A percentile compares a stretch with the other conserved stretches of the same genome.
These are phyloP conservation scores for Brachystomella parvula DNA, from an alignment of 1,140 invertebrate genomes.

Conservation along the genomic window DNA sequence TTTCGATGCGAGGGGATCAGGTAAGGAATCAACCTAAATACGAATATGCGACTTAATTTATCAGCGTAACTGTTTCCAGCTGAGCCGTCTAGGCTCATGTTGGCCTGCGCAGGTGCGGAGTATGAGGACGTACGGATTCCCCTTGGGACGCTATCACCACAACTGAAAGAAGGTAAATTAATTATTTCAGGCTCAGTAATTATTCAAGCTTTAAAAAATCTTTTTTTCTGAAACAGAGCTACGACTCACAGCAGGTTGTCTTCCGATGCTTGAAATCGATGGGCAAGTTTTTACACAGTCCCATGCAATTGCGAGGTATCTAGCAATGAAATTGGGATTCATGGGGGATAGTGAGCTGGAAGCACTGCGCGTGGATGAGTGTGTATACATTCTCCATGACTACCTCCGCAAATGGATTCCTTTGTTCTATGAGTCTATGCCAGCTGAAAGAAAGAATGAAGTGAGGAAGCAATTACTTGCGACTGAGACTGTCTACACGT, in stretches of 20 bases:
- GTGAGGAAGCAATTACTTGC: not conserved
- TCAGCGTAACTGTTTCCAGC: not conserved
- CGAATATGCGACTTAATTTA: not conserved
- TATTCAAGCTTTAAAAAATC: not conserved
- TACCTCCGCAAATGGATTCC: not conserved
- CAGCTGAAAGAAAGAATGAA: not conserved
- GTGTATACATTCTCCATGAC: not conserved
- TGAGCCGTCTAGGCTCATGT: constrained; percentile 8
- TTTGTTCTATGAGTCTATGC: not conserved
- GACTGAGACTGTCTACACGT: not conserved
- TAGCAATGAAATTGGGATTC: constrained; percentile 8
- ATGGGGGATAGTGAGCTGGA: constrained; percentile 11
- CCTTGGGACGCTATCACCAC: not conserved
- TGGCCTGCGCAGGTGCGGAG: not conserved
- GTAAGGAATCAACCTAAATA: not conserved
- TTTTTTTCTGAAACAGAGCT: not conserved
- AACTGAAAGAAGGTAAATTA: not conserved
- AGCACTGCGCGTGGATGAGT: constrained; percentile 11
- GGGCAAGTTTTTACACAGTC: constrained; percentile 11
- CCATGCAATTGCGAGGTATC: constrained; percentile 9
- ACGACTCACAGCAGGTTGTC: not conserved
- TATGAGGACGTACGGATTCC: constrained; percentile 18
- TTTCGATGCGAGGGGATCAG: not conserved
- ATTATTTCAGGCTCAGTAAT: not conserved
- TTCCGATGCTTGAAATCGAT: constrained; percentile 6